Percentiles rank a stretch among this genome's conserved stretches.
phyloP scores from a whole-genome alignment of 1,140 invertebrate genomes.

The Sesamia nonagrioides region DNA sequence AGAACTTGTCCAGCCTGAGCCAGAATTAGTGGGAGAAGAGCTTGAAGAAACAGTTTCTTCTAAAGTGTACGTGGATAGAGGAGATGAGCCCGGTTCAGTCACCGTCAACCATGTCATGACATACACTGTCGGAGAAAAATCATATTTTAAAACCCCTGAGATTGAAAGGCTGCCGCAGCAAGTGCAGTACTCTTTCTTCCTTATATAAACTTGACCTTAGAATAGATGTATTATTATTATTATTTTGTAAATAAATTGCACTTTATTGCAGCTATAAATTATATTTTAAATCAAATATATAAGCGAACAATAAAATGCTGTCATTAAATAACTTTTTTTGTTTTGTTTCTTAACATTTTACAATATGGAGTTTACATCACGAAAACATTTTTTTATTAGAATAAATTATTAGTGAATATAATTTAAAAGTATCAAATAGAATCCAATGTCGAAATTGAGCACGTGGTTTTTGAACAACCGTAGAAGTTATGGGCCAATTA shows the following conservation, averaged over 20 bases:
- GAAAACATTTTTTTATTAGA: too few relatives aligned
- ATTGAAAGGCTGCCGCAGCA: conserved; percentile 80
- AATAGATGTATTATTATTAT: conserved; percentile 25
- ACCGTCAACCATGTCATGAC: conserved; percentile 80
- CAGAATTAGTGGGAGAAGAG: conserved; percentile 76
- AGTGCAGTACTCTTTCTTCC: conserved; percentile 81
- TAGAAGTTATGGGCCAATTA: too few relatives aligned
- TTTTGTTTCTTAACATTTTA: too few relatives aligned
- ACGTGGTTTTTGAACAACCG: too few relatives aligned
- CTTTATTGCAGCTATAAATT: neutral
- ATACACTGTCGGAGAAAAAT: conserved; percentile 78
- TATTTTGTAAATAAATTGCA: conserved; percentile 36
- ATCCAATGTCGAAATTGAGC: too few relatives aligned
- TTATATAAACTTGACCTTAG: conserved; percentile 66
- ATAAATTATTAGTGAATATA: too few relatives aligned
- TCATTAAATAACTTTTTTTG: neutral
- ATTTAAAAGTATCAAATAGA: too few relatives aligned
- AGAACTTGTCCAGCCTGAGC: conserved; percentile 65
- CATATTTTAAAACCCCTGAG: conserved; percentile 76
- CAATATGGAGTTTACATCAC: too few relatives aligned
- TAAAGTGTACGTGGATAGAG: conserved; percentile 70
- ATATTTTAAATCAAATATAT: neutral
- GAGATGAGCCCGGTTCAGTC: conserved; percentile 71
- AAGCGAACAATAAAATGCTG: conserved; percentile 6
- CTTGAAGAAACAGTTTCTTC: conserved; percentile 79